Evolutionary conservation across 2,888 invertebrate species (phyloP), one percentile per base, ranked within the genome.

Genomic region (Hypolimnas misippus): DNA sequence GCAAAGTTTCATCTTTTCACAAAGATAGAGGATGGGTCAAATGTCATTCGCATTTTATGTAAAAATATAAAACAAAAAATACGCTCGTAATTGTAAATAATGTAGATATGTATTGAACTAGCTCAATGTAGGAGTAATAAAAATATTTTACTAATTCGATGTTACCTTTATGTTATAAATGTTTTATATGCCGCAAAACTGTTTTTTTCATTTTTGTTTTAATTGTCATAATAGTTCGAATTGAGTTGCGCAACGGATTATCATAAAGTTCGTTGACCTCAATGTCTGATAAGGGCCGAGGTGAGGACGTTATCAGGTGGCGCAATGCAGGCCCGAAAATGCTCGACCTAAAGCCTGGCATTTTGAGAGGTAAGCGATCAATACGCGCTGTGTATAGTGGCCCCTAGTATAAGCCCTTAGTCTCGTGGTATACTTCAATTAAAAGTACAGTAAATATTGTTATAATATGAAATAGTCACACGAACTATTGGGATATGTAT

Each of bases 271-370:
- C 84, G 73, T 76, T 74, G 83, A 82, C 81, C 85, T 74, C 74
- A 40, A 67, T 67, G 65, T 70, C 72, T 84, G 87, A 87, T 88
- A 88, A 82, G 76, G 74, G 74, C 73, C 71, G 76, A 76, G 76
- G 77, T 76, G 76, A 78, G 78, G 73, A 74, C 76, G 79, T 82
- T 87, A 89, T 88, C 88, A 84, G 79, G 79, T 84, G 86, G 81
- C 86, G 87, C 87, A 87, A 84, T 87, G 86, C 87, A 87, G 86
- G 74, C 76, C 85, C 82, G 73, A 84, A 87, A 86, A 83, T 71
- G 66, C 69, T 75, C 75, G 74, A 75, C 74, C 66, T 70, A 63
- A 76, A 68, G 71, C 66, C 64, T 70, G 68, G 58, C 69, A 70
- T 69, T 70, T 69, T 59, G 66, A 67, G 74, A 78, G 79, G 77